Percentiles rank a stretch among this genome's conserved stretches.
Evolutionary conservation across 2,888 invertebrate species (phyloP).

Genomic region (Drosophila kokeensis): DNA sequence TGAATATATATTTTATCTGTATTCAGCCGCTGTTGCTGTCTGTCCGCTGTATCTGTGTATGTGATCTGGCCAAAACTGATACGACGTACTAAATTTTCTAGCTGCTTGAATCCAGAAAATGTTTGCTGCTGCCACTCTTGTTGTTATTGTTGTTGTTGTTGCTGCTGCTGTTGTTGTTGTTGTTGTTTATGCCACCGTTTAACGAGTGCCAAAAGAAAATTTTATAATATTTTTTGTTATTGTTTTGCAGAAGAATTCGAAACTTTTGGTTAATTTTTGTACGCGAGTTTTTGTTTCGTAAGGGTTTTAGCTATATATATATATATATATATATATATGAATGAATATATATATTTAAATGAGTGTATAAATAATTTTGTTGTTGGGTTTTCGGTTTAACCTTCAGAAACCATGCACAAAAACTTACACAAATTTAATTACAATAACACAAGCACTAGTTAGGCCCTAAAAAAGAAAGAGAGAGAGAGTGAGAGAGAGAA

Average conservation of each 20-base stretch:
- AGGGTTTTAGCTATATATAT: conserved; percentile 28
- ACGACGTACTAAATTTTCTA: conserved; percentile 32
- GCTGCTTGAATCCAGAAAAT: conserved; percentile 58
- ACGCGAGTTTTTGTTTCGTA: conserved; percentile 61
- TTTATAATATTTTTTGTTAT: conserved; percentile 18
- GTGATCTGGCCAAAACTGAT: conserved; percentile 57
- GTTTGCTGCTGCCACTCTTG: conserved; percentile 22
- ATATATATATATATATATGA: not conserved
- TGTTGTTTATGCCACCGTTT: conserved; percentile 38
- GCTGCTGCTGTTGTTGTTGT: conserved; percentile 13
- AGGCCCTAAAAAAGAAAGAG: conserved; percentile 36
- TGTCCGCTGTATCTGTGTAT: conserved; percentile 41
- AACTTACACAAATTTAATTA: conserved; percentile 57
- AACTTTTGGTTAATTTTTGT: conserved; percentile 36
- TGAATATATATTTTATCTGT: conserved; percentile 58
- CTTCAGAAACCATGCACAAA: conserved; percentile 49
- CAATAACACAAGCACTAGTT: conserved; percentile 57
- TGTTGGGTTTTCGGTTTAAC: conserved; percentile 35
- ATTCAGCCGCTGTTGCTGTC: conserved; percentile 38
- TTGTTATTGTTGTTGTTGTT: conserved; percentile 27
- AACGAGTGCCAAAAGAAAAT: conserved; percentile 34
- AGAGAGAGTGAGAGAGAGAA: not conserved
- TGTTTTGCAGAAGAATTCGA: conserved; percentile 35
- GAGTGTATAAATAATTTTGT: conserved; percentile 26
- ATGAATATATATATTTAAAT: not conserved